These are phyloP conservation scores for Sitophilus oryzae DNA, from an alignment of 1,140 invertebrate genomes.

Conservation along the genomic window DNA sequence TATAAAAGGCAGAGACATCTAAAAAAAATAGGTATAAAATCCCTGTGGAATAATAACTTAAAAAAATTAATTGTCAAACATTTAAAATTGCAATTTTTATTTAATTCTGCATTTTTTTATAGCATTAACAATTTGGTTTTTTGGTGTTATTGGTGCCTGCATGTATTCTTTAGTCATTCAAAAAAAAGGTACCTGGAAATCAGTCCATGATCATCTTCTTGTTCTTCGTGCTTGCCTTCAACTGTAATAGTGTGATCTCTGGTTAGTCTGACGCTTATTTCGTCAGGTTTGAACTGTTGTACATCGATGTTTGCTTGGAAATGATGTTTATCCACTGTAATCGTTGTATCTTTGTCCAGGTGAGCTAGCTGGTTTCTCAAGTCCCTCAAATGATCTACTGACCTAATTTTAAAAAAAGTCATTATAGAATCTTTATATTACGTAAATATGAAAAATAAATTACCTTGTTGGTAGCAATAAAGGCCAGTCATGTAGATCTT, in stretches of 20 bases:
- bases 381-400: neutral
- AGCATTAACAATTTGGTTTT: no score
- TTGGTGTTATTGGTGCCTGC: no score
- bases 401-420: no score
- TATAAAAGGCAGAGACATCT: no score
- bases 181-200: neutral
- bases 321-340: neutral
- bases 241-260: slow-evolving; percentile 1
- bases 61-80: no score
- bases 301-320: slow-evolving; percentile 1
- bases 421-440: no score
- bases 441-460: neutral
- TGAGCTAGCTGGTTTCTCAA: neutral
- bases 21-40: no score
- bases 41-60: no score
- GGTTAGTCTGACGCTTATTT: neutral
- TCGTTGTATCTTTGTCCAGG: neutral
- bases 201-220: slow-evolving; percentile 2
- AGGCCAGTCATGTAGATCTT: neutral
- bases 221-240: slow-evolving; percentile 2
- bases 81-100: no score
- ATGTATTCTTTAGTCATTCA: no score
- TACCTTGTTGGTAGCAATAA: neutral
- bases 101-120: no score
- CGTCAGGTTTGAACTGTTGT: slow-evolving; percentile 2